Evolutionary conservation across 2,888 invertebrate genomes (phyloP).

Genomic region (Caenorhabditis becei): DNA sequence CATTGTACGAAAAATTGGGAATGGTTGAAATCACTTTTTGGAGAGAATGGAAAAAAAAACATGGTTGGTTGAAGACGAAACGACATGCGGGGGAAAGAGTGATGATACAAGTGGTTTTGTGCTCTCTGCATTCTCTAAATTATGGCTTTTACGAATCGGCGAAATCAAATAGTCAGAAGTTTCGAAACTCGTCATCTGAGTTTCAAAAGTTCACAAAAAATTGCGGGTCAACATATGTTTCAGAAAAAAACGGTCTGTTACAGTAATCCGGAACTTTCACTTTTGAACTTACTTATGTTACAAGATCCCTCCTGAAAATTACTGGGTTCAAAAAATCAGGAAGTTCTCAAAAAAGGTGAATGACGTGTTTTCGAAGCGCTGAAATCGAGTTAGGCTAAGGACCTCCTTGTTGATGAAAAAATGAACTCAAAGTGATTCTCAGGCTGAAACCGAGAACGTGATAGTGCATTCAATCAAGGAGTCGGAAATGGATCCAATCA

Average conservation of each 20-base stretch:
- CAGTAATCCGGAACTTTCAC: too few relatives aligned
- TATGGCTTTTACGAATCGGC: constrained; percentile 1
- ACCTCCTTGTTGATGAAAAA: too few relatives aligned
- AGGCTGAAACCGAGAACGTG: background rate
- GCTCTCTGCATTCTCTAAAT: background rate
- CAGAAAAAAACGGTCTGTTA: too few relatives aligned
- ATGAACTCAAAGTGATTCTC: too few relatives aligned
- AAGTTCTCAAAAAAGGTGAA: too few relatives aligned
- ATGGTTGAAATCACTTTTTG: background rate
- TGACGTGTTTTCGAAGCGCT: too few relatives aligned
- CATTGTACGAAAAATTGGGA: background rate
- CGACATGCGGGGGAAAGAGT: background rate
- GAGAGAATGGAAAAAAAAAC: background rate
- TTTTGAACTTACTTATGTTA: too few relatives aligned
- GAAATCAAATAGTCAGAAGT: constrained; percentile 6
- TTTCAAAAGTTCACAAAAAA: background rate
- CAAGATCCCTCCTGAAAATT: too few relatives aligned
- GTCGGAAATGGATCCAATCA: constrained; percentile 9
- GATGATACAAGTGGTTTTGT: background rate
- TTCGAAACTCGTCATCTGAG: background rate
- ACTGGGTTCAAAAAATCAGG: too few relatives aligned
- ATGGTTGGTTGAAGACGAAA: background rate
- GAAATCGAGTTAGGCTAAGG: too few relatives aligned
- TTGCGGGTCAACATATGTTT: too few relatives aligned
- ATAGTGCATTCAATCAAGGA: background rate